A percentile compares a stretch with the other conserved stretches of the same genome.
Evolutionary conservation across 1,140 invertebrate genomes (phyloP).

Genomic region (Orchestia grillus): DNA sequence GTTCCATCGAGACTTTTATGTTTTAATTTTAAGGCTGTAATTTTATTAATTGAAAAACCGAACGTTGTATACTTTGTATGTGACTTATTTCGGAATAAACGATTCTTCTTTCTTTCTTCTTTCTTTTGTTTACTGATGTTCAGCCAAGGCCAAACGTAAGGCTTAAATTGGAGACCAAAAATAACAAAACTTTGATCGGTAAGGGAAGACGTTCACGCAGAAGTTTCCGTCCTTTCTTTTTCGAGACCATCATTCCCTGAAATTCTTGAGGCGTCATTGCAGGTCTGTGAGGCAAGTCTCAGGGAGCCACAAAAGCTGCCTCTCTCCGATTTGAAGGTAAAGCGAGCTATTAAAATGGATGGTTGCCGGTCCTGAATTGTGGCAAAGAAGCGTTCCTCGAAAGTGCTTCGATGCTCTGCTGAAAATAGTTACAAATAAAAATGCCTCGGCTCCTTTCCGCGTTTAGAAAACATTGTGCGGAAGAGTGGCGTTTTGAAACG

Average conservation of each 20-base stretch:
- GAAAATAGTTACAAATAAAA: not conserved
- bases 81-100: too few species aligned
- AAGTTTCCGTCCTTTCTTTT: not conserved
- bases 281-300: not conserved
- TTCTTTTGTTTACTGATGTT: too few species aligned
- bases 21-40: too few species aligned
- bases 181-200: too few species aligned
- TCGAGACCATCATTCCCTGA: not conserved
- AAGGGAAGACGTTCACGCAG: not conserved
- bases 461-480: not conserved
- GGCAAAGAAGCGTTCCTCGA: not conserved
- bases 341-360: not conserved
- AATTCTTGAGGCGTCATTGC: not conserved
- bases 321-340: not conserved
- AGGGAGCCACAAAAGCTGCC: not conserved
- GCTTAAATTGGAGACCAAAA: too few species aligned
- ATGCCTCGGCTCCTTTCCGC: not conserved
- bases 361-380: not conserved
- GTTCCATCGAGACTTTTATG: too few species aligned
- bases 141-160: too few species aligned
- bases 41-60: too few species aligned
- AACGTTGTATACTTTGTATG: too few species aligned
- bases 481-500: not conserved
- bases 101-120: too few species aligned
- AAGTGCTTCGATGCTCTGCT: not conserved